Base-by-base conservation (phyloP, 2,113 vertebrate genomes). In the Cacatua alba region DNA sequence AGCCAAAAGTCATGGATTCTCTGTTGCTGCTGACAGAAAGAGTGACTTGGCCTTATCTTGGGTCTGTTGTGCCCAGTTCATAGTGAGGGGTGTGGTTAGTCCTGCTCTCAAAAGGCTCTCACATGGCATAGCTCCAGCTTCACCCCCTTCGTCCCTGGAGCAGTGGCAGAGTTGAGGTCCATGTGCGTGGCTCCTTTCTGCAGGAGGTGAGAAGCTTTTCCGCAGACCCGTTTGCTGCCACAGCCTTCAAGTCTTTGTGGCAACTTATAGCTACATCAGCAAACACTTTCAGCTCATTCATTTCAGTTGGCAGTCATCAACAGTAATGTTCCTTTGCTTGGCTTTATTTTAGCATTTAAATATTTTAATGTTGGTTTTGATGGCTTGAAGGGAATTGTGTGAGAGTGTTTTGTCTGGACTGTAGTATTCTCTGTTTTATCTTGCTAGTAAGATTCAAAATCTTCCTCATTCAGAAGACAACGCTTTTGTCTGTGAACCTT, bases 311-410 rank as follows among this genome's bases (percentile, higher is more conserved):
- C 88, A 88, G 37, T 31, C 1, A 2, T 26, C 90, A 77, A 78
- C 48, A 81, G 48, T 75, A 51, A 75, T 71, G 76, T 81, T 96
- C 76, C 60, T 86, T 78, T 84, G 46, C 76, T 90, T 86, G 85
- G 51, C 80, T 94, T 93, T 91, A 48, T 86, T 92, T 92, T 88
- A 93, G 65, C 57, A 81, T 86, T 84, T 94, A 60, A 88, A 92
- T 82, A 75, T 88, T 88, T 88, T 68, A 92, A 48, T 86, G 83
- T 76, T 94, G 71, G 74, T 90, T 94, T 93, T 90, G 82, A 81
- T 88, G 79, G 51, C 1, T 4, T 44, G 72, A 90, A 93, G 63
- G 62, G 76, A 96, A 90, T 92, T 80, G 35, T 33, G 49, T 81
- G 65, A 71, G 39, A 78, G 44, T 41, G 59, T 76, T 94, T 92